phyloP scores from a whole-genome alignment of 37 sponge, comb jelly and placozoan genomes.

The Amphimedon queenslandica region DNA sequence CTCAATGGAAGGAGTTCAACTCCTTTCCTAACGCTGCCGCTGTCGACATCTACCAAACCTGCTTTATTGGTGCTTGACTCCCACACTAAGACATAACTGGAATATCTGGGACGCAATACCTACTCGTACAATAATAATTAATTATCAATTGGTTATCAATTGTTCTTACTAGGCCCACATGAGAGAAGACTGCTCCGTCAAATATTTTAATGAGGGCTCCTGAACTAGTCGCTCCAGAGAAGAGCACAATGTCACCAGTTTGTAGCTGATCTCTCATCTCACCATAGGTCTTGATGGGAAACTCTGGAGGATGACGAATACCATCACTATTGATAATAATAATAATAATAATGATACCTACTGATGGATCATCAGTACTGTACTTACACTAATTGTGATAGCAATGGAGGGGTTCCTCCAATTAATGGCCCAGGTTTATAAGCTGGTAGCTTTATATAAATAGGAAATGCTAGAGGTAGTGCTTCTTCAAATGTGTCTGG shows the following conservation, averaged over 20 bases:
- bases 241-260: conserved; percentile 55
- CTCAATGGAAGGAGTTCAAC: conserved; percentile 71
- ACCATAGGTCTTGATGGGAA: conserved; percentile 8
- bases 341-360: not conserved
- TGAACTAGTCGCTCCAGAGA: conserved; percentile 57
- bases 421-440: conserved; percentile 47
- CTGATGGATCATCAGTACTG: too few relatives aligned
- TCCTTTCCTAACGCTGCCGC: conserved; percentile 56
- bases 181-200: conserved; percentile 76
- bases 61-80: conserved; percentile 75
- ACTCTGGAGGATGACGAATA: conserved; percentile 26
- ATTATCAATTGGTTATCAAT: not conserved
- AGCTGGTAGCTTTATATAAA: conserved; percentile 48
- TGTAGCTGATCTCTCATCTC: not conserved
- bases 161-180: conserved; percentile 67
- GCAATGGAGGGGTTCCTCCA: conserved; percentile 32
- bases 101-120: conserved; percentile 34
- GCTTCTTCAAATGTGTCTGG: conserved; percentile 18
- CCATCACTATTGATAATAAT: conserved; percentile 28
- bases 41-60: conserved; percentile 66
- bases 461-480: conserved; percentile 17
- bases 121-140: not conserved
- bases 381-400: conserved; percentile 62
- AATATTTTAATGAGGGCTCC: conserved; percentile 76
- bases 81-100: conserved; percentile 37